A percentile compares a stretch with the other conserved stretches of the same genome.
These are phyloP conservation scores for Stramonita haemastoma DNA, from an alignment of 2,888 invertebrate species.

Conservation along the genomic window DNA sequence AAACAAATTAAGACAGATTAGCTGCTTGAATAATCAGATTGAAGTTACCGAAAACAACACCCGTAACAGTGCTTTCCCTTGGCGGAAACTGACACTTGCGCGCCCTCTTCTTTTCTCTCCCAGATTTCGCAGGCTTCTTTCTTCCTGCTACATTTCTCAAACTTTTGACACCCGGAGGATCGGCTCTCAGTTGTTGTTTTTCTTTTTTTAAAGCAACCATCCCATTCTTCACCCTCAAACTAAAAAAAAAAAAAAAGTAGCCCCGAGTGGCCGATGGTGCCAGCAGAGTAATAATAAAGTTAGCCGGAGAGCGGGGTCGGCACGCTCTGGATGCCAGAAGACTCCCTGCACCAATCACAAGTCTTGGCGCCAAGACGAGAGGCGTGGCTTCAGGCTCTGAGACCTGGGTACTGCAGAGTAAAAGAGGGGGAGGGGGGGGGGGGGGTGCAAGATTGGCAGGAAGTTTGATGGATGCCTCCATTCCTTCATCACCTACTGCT, in stretches of 20 bases:
- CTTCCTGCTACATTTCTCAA: background rate
- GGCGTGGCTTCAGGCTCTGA: background rate
- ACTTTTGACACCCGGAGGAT: background rate
- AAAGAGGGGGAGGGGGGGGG: background rate
- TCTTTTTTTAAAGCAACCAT: background rate
- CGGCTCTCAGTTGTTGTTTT: too few species aligned
- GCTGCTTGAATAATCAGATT: constrained; percentile 16
- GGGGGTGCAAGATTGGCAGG: background rate
- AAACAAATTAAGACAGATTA: constrained; percentile 31
- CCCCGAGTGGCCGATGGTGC: background rate
- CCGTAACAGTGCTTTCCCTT: background rate
- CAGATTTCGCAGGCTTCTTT: background rate
- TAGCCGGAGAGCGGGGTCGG: background rate
- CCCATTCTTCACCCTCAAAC: background rate
- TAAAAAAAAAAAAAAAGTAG: too few species aligned
- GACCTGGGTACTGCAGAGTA: background rate
- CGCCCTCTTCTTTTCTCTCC: background rate
- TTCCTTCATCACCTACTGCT: too few species aligned
- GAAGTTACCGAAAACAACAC: constrained; percentile 3
- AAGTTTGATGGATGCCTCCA: too few species aligned
- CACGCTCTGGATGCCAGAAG: background rate
- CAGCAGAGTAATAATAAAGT: background rate
- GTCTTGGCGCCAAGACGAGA: background rate
- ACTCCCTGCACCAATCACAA: constrained; percentile 12
- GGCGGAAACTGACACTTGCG: background rate